A percentile compares a stretch with the other conserved stretches of the same genome.
Conservation (phyloP, 2,113 vertebrate genomes). For the Psammodynastes pulverulentus region DNA sequence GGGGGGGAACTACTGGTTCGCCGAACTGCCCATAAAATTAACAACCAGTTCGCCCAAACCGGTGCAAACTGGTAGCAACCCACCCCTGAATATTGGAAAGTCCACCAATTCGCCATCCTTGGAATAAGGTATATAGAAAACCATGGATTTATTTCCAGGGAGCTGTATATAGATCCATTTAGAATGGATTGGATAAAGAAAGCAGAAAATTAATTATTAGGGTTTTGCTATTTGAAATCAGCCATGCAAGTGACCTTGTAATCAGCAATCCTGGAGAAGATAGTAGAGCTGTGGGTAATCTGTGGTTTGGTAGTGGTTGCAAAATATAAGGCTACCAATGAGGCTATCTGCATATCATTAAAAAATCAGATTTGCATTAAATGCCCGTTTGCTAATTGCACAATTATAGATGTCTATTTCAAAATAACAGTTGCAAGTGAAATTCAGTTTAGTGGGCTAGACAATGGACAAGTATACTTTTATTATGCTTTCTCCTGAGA, state of each 20-base stretch:
- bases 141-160: not conserved
- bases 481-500: not conserved
- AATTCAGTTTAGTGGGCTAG: not conserved
- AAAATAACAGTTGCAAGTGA: not conserved
- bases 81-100: too few relatives aligned
- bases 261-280: too few relatives aligned
- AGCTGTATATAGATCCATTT: not conserved
- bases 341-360: not conserved
- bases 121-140: not conserved
- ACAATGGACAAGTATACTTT: not conserved
- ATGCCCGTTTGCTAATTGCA: not conserved
- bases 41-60: too few relatives aligned
- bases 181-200: not conserved
- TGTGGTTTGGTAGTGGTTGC: not conserved
- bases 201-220: not conserved
- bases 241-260: not conserved
- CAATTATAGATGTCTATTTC: not conserved
- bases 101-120: not conserved
- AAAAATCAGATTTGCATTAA: not conserved
- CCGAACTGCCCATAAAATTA: too few relatives aligned
- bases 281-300: not conserved
- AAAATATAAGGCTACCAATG: not conserved
- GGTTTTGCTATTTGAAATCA: not conserved
- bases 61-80: too few relatives aligned
- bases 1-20: too few relatives aligned